Conservation (phyloP, 2,113 vertebrate species). For the Merops nubicus region DNA sequence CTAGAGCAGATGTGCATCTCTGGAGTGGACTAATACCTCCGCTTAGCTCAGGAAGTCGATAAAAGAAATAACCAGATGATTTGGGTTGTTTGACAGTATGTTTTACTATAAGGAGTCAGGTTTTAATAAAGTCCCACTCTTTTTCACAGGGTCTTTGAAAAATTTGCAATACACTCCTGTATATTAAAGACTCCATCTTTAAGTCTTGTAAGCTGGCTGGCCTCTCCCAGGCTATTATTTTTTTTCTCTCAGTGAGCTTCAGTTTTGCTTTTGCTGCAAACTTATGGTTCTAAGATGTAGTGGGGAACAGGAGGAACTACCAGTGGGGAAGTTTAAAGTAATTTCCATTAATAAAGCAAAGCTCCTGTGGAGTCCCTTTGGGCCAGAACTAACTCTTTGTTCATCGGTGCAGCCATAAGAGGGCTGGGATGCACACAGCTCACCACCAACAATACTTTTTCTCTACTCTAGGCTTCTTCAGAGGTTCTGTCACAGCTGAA, state of each 20-base stretch:
- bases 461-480: background rate
- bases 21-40: background rate
- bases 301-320: background rate
- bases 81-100: background rate
- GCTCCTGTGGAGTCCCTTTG: background rate
- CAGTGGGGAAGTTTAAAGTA: background rate
- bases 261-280: background rate
- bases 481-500: background rate
- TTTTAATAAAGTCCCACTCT: background rate
- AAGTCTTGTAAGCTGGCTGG: background rate
- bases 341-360: background rate
- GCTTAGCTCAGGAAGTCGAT: background rate
- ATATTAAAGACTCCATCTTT: background rate
- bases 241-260: background rate
- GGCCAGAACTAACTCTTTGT: background rate
- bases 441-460: fast-evolving
- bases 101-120: background rate
- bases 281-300: background rate
- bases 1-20: background rate
- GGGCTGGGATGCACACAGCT: background rate
- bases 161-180: background rate
- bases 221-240: background rate
- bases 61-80: background rate
- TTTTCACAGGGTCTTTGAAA: background rate
- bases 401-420: background rate